Evolutionary conservation across 2,113 vertebrate genomes (phyloP).

Genomic region (Amphiprion percula): DNA sequence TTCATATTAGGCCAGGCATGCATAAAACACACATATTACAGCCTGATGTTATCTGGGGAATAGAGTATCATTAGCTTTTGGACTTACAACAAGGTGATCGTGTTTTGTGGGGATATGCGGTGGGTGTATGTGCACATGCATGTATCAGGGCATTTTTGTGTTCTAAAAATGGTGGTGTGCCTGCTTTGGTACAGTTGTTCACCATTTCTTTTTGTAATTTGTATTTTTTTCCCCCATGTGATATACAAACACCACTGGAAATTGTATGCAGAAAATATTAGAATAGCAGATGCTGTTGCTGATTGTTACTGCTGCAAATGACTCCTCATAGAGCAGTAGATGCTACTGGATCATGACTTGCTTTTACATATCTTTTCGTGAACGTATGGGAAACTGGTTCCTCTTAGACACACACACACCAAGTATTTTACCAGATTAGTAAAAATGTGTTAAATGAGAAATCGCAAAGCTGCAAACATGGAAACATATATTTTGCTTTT

Average conservation of each 20-base stretch:
- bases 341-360: conserved; percentile 17
- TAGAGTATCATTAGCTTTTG: conserved; percentile 76
- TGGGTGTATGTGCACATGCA: not conserved
- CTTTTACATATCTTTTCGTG: not conserved
- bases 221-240: not conserved
- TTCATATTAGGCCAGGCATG: conserved; percentile 82
- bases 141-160: not conserved
- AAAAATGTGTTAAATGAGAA: not conserved
- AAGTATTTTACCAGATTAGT: not conserved
- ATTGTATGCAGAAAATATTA: not conserved
- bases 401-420: not conserved
- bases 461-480: not conserved
- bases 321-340: conserved; percentile 8
- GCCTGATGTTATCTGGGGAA: conserved; percentile 72
- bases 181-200: too few relatives aligned
- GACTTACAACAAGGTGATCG: conserved; percentile 71
- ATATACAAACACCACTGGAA: not conserved
- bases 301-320: conserved; percentile 15
- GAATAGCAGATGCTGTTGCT: conserved; percentile 24
- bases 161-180: too few relatives aligned
- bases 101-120: conserved; percentile 24
- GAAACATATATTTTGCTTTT: conserved; percentile 5
- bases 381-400: conserved; percentile 21
- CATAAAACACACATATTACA: conserved; percentile 83
- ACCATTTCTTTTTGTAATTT: not conserved